phyloP scores from a whole-genome alignment of 2,888 invertebrate species.

The Drosophila borborema region DNA sequence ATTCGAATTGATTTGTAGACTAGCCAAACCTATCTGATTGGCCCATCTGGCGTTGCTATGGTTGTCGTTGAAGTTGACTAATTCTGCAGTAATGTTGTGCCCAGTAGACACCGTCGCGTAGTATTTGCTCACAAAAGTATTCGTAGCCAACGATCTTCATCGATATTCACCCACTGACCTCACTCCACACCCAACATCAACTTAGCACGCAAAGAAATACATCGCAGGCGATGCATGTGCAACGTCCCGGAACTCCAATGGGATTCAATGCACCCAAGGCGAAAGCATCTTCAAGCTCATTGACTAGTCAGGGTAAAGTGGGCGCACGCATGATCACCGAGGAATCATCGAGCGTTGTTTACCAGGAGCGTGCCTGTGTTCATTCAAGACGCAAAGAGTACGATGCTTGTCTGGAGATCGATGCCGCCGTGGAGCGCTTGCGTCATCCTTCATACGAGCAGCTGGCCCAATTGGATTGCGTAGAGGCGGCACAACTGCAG shows the following conservation, averaged over 20 bases:
- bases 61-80: conserved; percentile 67
- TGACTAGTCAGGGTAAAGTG: conserved; percentile 36
- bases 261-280: background rate
- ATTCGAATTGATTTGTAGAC: conserved; percentile 21
- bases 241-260: conserved; percentile 29
- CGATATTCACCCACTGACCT: conserved; percentile 27
- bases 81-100: conserved; percentile 28
- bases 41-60: conserved; percentile 68
- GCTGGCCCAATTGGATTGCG: conserved; percentile 54
- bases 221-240: background rate
- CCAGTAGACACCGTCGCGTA: conserved; percentile 53
- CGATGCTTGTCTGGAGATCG: conserved; percentile 48
- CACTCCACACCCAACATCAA: conserved; percentile 23
- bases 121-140: conserved; percentile 54
- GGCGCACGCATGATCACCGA: conserved; percentile 24
- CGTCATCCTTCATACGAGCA: conserved; percentile 38
- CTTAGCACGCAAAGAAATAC: conserved; percentile 44
- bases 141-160: conserved; percentile 30
- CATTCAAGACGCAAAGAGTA: conserved; percentile 20
- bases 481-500: conserved; percentile 38
- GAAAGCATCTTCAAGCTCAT: background rate
- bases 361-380: conserved; percentile 7
- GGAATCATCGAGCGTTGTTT: background rate
- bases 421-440: conserved; percentile 38
- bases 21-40: conserved; percentile 44